Percentiles rank a stretch among this genome's conserved stretches.
These are phyloP conservation scores for Bolborhynchus lineola DNA, from an alignment of 2,113 vertebrate genomes.

Conservation along the genomic window DNA sequence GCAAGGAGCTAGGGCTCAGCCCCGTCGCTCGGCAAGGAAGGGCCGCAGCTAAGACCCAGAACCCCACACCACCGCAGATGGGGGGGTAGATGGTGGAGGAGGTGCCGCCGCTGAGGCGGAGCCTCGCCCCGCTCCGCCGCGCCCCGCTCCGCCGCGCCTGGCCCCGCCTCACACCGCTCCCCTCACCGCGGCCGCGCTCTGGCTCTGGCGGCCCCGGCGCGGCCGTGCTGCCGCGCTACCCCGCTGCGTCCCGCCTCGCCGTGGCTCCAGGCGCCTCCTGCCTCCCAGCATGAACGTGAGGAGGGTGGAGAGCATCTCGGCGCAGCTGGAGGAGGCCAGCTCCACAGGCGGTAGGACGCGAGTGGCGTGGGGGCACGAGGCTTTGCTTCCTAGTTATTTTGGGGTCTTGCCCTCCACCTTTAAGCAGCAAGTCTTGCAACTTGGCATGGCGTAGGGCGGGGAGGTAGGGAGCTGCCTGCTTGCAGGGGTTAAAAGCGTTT, in stretches of 20 bases:
- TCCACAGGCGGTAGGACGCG: constrained; percentile 86
- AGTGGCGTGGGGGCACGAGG: not conserved
- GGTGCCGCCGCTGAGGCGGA: not conserved
- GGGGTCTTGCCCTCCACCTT: not conserved
- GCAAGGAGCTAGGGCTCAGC: no score
- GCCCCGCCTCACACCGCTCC: not conserved
- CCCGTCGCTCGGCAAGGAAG: not conserved
- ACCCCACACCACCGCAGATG: not conserved
- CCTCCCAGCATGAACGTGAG: constrained; percentile 75
- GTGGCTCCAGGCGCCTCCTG: not conserved
- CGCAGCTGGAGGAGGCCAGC: constrained; percentile 80
- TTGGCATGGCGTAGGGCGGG: not conserved
- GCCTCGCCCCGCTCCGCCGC: not conserved
- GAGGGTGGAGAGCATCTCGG: constrained; percentile 84
- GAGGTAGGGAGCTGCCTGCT: not conserved
- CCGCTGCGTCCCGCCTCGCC: not conserved
- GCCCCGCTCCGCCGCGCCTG: not conserved
- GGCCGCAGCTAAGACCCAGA: not conserved
- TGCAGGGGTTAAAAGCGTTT: not conserved
- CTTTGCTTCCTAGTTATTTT: not conserved
- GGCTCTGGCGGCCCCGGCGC: not conserved
- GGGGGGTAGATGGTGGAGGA: not conserved
- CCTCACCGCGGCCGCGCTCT: not conserved
- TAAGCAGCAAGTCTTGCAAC: not conserved
- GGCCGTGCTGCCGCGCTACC: not conserved